Base-by-base conservation (phyloP, 2,113 vertebrate species). In the Gobius niger region DNA sequence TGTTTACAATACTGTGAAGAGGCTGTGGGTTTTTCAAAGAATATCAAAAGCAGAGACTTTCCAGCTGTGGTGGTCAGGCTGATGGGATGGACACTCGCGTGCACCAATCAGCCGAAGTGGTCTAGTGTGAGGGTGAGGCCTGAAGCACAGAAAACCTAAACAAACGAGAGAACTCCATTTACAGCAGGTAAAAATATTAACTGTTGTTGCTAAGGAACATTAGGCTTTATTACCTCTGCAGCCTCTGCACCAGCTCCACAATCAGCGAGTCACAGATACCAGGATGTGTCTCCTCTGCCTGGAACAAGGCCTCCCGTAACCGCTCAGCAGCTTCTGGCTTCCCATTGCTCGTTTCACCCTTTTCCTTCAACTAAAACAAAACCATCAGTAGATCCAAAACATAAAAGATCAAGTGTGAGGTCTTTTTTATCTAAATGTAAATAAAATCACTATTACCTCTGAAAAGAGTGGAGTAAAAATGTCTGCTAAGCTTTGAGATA, bases 251-350 rank as follows among this genome's bases (percentile, higher is more conserved):
- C 0, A 99, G 95, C 70, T 95, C 93, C 9, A 94, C 93, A 72
- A 99, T 95, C 93, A 99, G 93, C 11, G 94, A 94, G 85, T 99
- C 98, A 0, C 94, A 93, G 82, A 99, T 96, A 19, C 97, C 97
- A 0, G 98, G 97, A 82, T 95, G 96, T 0, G 91, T 88, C 83
- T 98, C 95, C 76, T 99, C 98, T 0, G 95, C 96, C 85, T 93
- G 87, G 86, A 95, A 94, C 90, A 99, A 91, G 72, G 95, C 95
- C 61, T 94, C 93, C 13, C 91, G 93, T 70, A 99, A 91, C 73
- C 95, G 92, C 66, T 98, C 96, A 60, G 96, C 93, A 65, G 94
- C 92, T 67, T 92, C 94, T 19, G 95, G 82, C 81, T 95, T 96
- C 24, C 94, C 94, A 6, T 96, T 96, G 3, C 92, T 94, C 0